phyloP scores from a whole-genome alignment of 2,797 vertebrate genomes.

The Muraenolepis orangiensis region DNA sequence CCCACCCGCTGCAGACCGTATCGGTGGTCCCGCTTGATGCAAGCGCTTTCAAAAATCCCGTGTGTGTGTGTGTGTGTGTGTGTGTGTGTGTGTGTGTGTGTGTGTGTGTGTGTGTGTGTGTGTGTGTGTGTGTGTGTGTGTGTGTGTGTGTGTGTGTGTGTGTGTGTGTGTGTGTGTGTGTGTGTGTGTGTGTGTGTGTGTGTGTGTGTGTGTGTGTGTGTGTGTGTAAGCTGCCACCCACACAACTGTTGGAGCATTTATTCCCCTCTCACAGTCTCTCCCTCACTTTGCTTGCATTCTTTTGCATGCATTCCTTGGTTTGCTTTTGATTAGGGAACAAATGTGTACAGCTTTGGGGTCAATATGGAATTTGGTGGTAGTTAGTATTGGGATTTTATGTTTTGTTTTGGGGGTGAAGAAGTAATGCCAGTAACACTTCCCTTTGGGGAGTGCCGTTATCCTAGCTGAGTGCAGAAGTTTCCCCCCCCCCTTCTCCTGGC shows the following conservation, averaged over 20 bases:
- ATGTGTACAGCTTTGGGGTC: neutral
- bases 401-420: neutral
- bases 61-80: too few relatives aligned
- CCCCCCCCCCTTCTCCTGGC: conserved; percentile 29
- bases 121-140: too few relatives aligned
- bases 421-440: neutral
- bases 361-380: conserved; percentile 2
- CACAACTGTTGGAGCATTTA: conserved; percentile 19
- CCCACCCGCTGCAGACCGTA: conserved; percentile 25
- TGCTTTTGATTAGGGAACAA: conserved; percentile 2
- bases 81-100: too few relatives aligned
- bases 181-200: too few relatives aligned
- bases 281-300: neutral
- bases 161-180: too few relatives aligned
- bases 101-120: too few relatives aligned
- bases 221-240: conserved; percentile 11
- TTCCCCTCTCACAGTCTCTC: neutral
- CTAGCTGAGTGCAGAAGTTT: conserved; percentile 4
- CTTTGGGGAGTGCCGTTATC: neutral
- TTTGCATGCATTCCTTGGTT: neutral
- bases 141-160: too few relatives aligned
- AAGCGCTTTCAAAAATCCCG: conserved; percentile 17
- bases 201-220: too few relatives aligned
- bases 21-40: conserved; percentile 5
- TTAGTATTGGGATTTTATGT: too few relatives aligned